Conservation (phyloP, 2,113 vertebrate species). For the Diglossa brunneiventris region DNA sequence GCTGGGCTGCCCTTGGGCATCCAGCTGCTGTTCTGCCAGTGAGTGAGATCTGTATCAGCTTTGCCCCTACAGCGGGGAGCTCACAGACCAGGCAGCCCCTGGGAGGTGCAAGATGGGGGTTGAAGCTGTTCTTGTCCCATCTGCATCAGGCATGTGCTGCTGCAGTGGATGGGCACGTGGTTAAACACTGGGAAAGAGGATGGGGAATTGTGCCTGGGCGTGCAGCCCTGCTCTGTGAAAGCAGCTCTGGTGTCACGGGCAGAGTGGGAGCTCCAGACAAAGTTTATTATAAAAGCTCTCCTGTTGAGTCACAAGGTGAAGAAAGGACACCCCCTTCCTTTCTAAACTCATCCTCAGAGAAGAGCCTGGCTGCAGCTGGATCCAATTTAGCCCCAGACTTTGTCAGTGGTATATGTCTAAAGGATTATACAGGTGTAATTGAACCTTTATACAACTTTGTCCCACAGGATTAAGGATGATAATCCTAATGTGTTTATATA, state of each 20-base stretch:
- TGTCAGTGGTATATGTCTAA: background rate
- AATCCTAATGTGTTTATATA: background rate
- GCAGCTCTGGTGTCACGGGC: background rate
- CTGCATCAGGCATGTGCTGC: background rate
- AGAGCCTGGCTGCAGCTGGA: background rate
- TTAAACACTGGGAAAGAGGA: background rate
- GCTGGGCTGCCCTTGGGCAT: background rate
- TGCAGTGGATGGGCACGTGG: background rate
- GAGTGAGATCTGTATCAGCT: background rate
- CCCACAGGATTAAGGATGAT: background rate
- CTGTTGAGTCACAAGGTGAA: background rate
- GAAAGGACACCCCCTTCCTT: background rate
- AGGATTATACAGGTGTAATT: background rate
- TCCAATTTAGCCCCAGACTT: background rate
- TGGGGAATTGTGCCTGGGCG: background rate
- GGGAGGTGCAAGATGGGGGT: background rate
- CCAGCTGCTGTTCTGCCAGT: background rate
- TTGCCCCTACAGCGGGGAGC: background rate
- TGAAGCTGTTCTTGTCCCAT: background rate
- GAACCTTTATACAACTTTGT: background rate
- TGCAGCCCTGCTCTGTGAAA: background rate
- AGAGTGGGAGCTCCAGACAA: background rate
- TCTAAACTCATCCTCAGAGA: background rate
- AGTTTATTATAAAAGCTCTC: background rate
- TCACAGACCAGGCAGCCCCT: background rate